A percentile compares a stretch with the other conserved stretches of the same genome.
Conservation (phyloP, 1,140 invertebrate genomes). For the Nilaparvata lugens region DNA sequence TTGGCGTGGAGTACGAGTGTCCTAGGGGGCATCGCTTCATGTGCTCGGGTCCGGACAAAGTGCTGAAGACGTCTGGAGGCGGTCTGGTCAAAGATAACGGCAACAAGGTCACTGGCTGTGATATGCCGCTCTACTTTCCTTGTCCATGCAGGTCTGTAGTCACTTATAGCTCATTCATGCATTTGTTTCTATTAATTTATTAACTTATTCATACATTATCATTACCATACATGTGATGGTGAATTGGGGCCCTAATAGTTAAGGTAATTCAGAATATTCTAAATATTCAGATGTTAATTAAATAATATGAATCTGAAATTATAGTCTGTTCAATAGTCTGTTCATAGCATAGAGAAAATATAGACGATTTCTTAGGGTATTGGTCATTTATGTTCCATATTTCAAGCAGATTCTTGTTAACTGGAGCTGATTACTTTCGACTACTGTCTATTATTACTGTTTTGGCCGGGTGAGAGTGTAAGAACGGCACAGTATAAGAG, state of each 20-base stretch:
- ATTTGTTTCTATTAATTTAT: too few species aligned
- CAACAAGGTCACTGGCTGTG: constrained; percentile 65
- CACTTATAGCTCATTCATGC: not conserved
- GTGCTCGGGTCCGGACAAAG: constrained; percentile 77
- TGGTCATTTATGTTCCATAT: too few species aligned
- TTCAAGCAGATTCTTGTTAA: too few species aligned
- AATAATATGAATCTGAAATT: not conserved
- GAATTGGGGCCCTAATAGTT: too few species aligned
- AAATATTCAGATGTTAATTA: not conserved
- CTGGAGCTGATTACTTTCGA: too few species aligned
- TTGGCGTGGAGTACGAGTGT: constrained; percentile 97
- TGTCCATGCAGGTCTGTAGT: constrained; percentile 72
- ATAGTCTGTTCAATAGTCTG: too few species aligned
- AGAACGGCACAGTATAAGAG: too few species aligned
- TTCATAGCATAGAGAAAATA: too few species aligned
- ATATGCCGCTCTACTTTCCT: constrained; percentile 85
- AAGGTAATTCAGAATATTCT: not conserved
- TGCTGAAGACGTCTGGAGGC: constrained; percentile 64
- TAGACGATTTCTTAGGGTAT: too few species aligned
- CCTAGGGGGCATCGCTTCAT: constrained; percentile 91
- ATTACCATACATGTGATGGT: not conserved
- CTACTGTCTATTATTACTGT: too few species aligned
- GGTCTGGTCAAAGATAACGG: constrained; percentile 72
- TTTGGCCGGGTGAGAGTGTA: too few species aligned
- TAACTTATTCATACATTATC: not conserved